Evolutionary conservation across 2,888 invertebrate genomes (phyloP), one percentile per base, ranked within the genome.

Genomic region (Synergus umbraculus): DNA sequence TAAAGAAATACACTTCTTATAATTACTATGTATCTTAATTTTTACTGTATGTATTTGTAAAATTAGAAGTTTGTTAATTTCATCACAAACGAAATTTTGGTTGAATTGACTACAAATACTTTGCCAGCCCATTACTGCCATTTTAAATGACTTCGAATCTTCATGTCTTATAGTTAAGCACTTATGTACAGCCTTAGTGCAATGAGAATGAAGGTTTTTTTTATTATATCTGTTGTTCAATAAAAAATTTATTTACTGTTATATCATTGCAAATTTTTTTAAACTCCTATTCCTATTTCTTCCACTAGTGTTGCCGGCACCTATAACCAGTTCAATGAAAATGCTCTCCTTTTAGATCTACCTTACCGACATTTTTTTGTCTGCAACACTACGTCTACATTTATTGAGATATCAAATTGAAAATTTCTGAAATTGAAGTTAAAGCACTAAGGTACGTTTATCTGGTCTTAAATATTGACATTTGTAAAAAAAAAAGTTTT

Each of bases 41-140:
- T 67, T 4, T 67, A 44, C 10, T 44, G 10, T 67, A 18, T 9
- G 18, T 44, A 64, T 64, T 64, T 46, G 9, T 46, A 46, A 46
- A 10, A 12, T 3, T 29, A 29, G 29, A 29, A 29, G 29, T 12
- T 44, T 54, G n/a, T 5, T 49, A 15, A 22, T 37, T 64, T 64
- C 29, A 15, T 15, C 4, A 1, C 54, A 46, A 49, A 37, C 15
- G 10, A 9, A 37, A 73, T 49, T 73, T 73, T 54, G 22, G 37
- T 49, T 7, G 7, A 54, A 54, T 73, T 54, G 22, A 49, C 46
- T 46, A 29, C 13, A 29, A 29, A 44, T 67, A 15, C 22, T 49
- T 69, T 13, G 46, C 54, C 69, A 73, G 69, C 54, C 49, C 29
- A 67, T 44, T 29, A 69, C 69, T 69, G 49, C 49, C 69, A 69